These are phyloP conservation scores for Uria lomvia DNA, from an alignment of 2,113 vertebrate species.

Conservation along the genomic window DNA sequence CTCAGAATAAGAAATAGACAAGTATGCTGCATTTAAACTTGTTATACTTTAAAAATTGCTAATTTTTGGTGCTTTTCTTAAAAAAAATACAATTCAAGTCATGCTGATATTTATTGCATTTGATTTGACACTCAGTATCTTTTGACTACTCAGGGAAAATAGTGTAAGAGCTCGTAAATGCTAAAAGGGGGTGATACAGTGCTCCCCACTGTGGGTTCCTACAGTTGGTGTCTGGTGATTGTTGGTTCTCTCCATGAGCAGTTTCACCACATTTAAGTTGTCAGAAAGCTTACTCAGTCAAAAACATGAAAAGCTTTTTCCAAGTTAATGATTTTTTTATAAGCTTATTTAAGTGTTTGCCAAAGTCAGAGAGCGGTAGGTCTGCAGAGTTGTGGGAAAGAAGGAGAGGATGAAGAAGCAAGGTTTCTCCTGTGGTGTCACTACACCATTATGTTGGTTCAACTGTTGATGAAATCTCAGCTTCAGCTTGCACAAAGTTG, in stretches of 20 bases:
- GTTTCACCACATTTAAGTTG: not conserved
- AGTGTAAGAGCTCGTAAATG: not conserved
- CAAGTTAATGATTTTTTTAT: not conserved
- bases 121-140: not conserved
- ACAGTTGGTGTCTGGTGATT: not conserved
- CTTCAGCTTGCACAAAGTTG: not conserved
- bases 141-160: not conserved
- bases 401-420: not conserved
- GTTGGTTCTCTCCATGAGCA: not conserved
- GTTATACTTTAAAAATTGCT: not conserved
- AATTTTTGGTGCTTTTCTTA: not conserved
- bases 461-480: not conserved
- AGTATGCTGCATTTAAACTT: not conserved
- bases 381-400: not conserved
- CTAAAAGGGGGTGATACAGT: not conserved
- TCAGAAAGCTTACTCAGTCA: not conserved
- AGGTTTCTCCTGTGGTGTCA: not conserved
- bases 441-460: not conserved
- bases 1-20: not conserved
- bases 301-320: not conserved
- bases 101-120: not conserved
- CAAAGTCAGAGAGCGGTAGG: not conserved
- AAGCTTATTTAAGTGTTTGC: not conserved
- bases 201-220: not conserved
- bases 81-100: not conserved